Evolutionary conservation across 2,113 vertebrate species (phyloP), one percentile per base, ranked within the genome.

Genomic region (Glaucidium brasilianum): DNA sequence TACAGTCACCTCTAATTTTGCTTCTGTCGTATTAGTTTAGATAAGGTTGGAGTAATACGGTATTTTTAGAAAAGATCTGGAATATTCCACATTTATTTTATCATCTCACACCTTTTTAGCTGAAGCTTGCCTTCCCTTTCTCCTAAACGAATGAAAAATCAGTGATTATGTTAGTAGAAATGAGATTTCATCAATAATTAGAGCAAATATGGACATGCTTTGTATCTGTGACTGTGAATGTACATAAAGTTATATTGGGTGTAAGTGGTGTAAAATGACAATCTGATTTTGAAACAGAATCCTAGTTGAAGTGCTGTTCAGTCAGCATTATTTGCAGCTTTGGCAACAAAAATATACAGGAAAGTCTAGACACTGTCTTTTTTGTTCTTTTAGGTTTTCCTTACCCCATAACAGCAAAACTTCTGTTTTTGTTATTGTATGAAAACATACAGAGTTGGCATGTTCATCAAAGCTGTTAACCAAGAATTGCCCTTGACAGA

Each of bases 261-360:
- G 1, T 15, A 43, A 60, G 21, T 81, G 14, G 45, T 43, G 22
- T 19, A 79, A 93, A 85, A 94, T 55, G 12, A 43, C 66, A 90
- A 20, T 23, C 47, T 93, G 50, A 79, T 92, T 69, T 41, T 60
- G 59, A 77, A 81, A 56, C 13, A 75, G 52, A 67, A 32, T 50
- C 41, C 26, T 60, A 74, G 37, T 45, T 91, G 13, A 20, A 22
- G 35, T 74, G 56, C 32, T 60, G 13, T 81, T 66, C 50, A 43
- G 34, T 32, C 43, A 73, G 37, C 43, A 62, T 67, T 80, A 92
- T 93, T 88, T 90, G 39, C 41, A 90, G 43, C 32, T 87, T 92
- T 80, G 71, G 68, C 37, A 94, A 59, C 47, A 88, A 97, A 96
- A 97, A 74, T 87, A 85, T 37, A 84, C 66, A 85, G n/a, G n/a